phyloP scores from a whole-genome alignment of 1,140 invertebrate genomes.

The Habropoda laboriosa region DNA sequence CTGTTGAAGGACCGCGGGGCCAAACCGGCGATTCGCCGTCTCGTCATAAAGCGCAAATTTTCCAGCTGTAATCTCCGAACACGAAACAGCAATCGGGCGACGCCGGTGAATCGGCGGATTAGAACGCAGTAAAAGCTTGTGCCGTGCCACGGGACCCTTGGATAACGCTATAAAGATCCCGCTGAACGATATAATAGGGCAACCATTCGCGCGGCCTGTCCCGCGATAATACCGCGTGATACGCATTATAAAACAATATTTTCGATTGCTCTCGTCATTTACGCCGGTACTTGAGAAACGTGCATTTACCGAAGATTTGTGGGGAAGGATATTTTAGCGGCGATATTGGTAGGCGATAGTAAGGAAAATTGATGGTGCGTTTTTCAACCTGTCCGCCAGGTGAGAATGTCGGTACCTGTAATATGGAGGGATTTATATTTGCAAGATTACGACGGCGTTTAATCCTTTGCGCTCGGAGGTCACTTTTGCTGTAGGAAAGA shows the following conservation, averaged over 20 bases:
- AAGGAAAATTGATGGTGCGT: too few relatives aligned
- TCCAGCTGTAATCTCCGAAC: conserved; percentile 59
- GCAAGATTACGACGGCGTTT: too few relatives aligned
- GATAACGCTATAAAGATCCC: conserved; percentile 47
- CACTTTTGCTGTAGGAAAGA: too few relatives aligned
- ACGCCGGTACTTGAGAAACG: too few relatives aligned
- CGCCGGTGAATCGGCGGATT: conserved; percentile 42
- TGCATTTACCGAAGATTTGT: too few relatives aligned
- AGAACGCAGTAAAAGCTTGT: conserved; percentile 52
- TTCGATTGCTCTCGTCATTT: conserved; percentile 3
- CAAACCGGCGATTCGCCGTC: conserved; percentile 36
- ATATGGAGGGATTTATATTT: too few relatives aligned
- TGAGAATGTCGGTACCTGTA: too few relatives aligned
- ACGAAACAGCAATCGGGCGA: conserved; percentile 61
- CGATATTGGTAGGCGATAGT: too few relatives aligned
- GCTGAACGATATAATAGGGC: conserved; percentile 30
- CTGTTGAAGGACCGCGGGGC: conserved; percentile 1
- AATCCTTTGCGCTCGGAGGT: too few relatives aligned
- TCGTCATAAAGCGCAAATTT: conserved; percentile 61
- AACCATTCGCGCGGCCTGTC: neutral
- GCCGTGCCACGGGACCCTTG: neutral
- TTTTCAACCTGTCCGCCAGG: too few relatives aligned
- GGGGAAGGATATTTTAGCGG: too few relatives aligned
- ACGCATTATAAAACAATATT: conserved; percentile 32
- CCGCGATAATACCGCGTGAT: conserved; percentile 12